Conservation (phyloP, 2,888 invertebrate species). For the Carcina quercana region DNA sequence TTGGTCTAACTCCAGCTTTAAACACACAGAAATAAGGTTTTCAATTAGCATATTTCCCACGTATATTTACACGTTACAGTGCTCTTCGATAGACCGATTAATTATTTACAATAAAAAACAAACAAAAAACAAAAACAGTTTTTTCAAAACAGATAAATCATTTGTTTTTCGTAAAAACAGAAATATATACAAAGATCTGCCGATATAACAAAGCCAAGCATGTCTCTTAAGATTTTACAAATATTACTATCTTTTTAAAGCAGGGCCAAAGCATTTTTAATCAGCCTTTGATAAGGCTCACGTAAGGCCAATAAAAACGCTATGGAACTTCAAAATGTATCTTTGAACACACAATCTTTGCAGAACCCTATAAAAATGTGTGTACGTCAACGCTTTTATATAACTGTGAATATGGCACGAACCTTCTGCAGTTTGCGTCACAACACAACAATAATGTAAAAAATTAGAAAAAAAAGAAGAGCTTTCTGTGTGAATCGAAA, state of each 20-base stretch:
- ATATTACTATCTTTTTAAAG: slow-evolving; percentile 11
- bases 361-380: slow-evolving; percentile 68
- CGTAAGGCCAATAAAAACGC: slow-evolving; percentile 65
- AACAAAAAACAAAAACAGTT: slow-evolving; percentile 17
- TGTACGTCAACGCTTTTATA: slow-evolving; percentile 28
- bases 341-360: slow-evolving; percentile 63
- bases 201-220: slow-evolving; percentile 53
- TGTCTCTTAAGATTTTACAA: slow-evolving; percentile 37
- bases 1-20: slow-evolving; percentile 80
- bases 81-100: slow-evolving; percentile 22
- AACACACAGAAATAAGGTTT: slow-evolving; percentile 40
- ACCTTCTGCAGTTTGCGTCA: too few relatives aligned
- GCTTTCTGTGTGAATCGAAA: too few relatives aligned
- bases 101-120: slow-evolving; percentile 14
- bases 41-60: slow-evolving; percentile 15
- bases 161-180: slow-evolving; percentile 37
- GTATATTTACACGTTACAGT: slow-evolving; percentile 19
- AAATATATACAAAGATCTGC: slow-evolving; percentile 70
- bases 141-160: slow-evolving; percentile 25
- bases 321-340: slow-evolving; percentile 26
- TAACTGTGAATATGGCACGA: slow-evolving; percentile 36
- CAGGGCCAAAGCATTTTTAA: slow-evolving; percentile 57
- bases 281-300: slow-evolving; percentile 43
- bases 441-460: too few relatives aligned
- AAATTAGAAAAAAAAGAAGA: too few relatives aligned